phyloP scores from a whole-genome alignment of 2,888 invertebrate species.

The Glyphotaelius pellucidus region DNA sequence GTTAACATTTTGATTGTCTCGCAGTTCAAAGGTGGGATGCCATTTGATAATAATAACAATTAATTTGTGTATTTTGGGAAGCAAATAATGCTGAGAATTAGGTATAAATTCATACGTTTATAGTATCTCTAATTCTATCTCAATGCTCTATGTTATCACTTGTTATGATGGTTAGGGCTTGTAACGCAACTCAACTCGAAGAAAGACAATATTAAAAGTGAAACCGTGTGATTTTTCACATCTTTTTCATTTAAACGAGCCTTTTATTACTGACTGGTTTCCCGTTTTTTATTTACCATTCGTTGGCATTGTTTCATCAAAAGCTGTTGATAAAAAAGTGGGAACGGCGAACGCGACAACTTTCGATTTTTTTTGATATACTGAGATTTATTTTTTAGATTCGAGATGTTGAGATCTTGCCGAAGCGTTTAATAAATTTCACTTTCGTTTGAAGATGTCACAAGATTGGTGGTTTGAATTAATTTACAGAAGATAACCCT shows the following conservation, averaged over 20 bases:
- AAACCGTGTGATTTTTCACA: slow-evolving; percentile 65
- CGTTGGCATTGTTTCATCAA: slow-evolving; percentile 48
- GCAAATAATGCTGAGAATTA: neutral
- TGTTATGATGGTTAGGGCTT: slow-evolving; percentile 11
- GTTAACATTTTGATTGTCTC: neutral
- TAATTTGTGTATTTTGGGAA: neutral
- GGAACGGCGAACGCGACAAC: slow-evolving; percentile 36
- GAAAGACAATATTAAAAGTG: slow-evolving; percentile 65
- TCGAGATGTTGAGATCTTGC: neutral
- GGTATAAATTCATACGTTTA: neutral
- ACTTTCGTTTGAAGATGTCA: slow-evolving; percentile 6
- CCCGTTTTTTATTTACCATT: slow-evolving; percentile 49
- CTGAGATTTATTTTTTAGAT: slow-evolving; percentile 22
- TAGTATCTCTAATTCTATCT: neutral
- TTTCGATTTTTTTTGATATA: slow-evolving; percentile 45
- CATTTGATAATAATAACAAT: neutral
- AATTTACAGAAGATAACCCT: neutral
- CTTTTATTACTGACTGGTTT: slow-evolving; percentile 47
- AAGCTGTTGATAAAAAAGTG: slow-evolving; percentile 8
- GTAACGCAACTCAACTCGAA: slow-evolving; percentile 34
- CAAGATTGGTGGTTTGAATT: neutral
- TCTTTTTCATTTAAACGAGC: slow-evolving; percentile 53
- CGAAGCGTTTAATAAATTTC: neutral
- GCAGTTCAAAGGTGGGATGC: neutral
- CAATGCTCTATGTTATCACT: neutral